Evolutionary conservation across 2,888 invertebrate species (phyloP), one percentile per base, ranked within the genome.

Genomic region (Drosophila yooni): DNA sequence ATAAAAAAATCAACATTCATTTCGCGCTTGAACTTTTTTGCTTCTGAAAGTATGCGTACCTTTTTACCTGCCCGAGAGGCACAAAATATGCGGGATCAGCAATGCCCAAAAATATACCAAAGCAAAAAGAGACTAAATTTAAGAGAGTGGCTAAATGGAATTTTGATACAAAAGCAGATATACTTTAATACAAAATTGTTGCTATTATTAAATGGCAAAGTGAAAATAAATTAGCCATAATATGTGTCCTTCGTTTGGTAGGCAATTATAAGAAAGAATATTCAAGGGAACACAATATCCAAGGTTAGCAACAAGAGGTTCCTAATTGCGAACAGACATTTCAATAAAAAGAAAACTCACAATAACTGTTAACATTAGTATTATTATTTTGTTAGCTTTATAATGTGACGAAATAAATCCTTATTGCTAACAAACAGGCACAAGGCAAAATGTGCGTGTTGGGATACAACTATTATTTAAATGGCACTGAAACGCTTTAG

Each of bases 401-500:
- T 38, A 64, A 48, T 27, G 46, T 33, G 36, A 53, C 27, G 51
- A 34, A 40, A 38, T n/a, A 34, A 58, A 62, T 58, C 46, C 3
- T 34, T 46, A 65, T 61, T 54, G 74, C 61, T 53, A 38, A 43
- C 60, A 65, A 69, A 48, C 60, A 62, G 69, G 64, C 64, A 34
- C 36, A 57, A 61, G 36, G 46, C 50, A 31, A 72, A 72, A 70
- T 69, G 80, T 81, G 83, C 83, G 74, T 83, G 76, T 69, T 59
- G 61, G 60, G 52, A 34, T 46, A 62, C 53, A 75, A 68, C 65
- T 74, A 72, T 79, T 79, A 73, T 82, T 81, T 76, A 77, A 83
- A 76, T 63, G 67, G 5, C 48, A 62, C 67, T 72, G 78, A 65
- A 82, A 76, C 78, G 80, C 78, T 85, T 83, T 59, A 72, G 54